phyloP scores from a whole-genome alignment of 2,797 vertebrate species.

The Eupleurogrammus muticus region DNA sequence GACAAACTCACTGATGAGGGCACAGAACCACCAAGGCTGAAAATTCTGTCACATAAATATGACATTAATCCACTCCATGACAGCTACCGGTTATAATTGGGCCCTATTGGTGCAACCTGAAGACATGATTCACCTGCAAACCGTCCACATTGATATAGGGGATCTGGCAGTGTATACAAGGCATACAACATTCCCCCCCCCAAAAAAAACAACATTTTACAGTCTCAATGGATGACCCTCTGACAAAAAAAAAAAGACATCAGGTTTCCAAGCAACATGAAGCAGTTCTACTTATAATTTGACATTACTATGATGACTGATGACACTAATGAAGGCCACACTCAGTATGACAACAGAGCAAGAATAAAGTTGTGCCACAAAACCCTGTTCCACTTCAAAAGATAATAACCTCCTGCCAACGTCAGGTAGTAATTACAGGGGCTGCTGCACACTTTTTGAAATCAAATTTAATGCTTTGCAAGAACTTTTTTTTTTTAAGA shows the following conservation, averaged over 20 bases:
- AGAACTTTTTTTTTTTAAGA: too few relatives aligned
- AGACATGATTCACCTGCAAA: constrained; percentile 17
- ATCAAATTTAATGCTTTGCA: not conserved
- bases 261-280: not conserved
- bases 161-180: too few relatives aligned
- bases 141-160: constrained; percentile 4
- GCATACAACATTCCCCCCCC: not conserved
- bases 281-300: constrained; percentile 2
- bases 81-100: constrained; percentile 24
- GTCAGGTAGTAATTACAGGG: not conserved
- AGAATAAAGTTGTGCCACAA: not conserved
- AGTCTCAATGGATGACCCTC: not conserved
- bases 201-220: not conserved
- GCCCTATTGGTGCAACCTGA: constrained; percentile 17
- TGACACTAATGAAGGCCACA: not conserved
- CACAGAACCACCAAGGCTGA: too few relatives aligned
- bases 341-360: not conserved
- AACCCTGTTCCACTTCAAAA: not conserved
- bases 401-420: not conserved
- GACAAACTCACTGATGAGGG: too few relatives aligned
- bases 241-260: not conserved
- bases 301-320: not conserved
- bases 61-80: constrained; percentile 3
- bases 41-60: too few relatives aligned
- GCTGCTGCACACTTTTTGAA: not conserved